Evolutionary conservation across 1,140 invertebrate genomes (phyloP).

Genomic region (Drosophila nikananu): DNA sequence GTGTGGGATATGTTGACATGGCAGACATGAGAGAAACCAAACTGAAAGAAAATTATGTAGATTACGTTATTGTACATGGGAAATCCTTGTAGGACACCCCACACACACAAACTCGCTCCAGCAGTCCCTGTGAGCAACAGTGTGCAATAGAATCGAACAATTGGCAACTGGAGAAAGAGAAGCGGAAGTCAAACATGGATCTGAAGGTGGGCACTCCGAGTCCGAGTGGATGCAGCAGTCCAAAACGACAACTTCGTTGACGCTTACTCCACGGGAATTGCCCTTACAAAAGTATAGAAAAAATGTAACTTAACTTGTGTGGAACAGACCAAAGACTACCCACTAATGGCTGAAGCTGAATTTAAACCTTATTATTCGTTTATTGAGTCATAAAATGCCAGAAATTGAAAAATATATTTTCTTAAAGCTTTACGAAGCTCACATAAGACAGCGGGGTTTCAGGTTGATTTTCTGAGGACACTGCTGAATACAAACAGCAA

Average conservation of each 20-base stretch:
- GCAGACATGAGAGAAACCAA: slow-evolving; percentile 75
- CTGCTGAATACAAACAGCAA: too few species aligned
- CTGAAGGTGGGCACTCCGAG: slow-evolving; percentile 12
- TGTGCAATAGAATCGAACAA: slow-evolving; percentile 79
- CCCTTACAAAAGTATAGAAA: slow-evolving; percentile 26
- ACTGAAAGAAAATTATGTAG: slow-evolving; percentile 81
- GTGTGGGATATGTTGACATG: slow-evolving; percentile 78
- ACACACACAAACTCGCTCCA: slow-evolving; percentile 14
- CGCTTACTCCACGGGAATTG: slow-evolving; percentile 72
- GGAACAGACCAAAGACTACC: slow-evolving; percentile 5
- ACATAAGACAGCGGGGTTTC: not conserved
- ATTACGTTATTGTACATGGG: slow-evolving; percentile 80
- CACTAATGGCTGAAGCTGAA: not conserved
- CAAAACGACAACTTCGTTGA: slow-evolving; percentile 78
- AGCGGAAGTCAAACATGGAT: slow-evolving; percentile 25
- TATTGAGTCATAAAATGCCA: too few species aligned
- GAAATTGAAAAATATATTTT: not conserved
- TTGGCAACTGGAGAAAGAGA: slow-evolving; percentile 55
- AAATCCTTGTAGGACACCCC: slow-evolving; percentile 67
- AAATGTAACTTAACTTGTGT: not conserved
- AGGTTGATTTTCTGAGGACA: not conserved
- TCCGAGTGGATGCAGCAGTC: slow-evolving; percentile 63
- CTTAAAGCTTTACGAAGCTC: not conserved
- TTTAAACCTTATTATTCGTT: too few species aligned
- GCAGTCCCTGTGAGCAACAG: slow-evolving; percentile 66